Evolutionary conservation across 1,140 invertebrate species (phyloP).

Genomic region (Idris sp.): DNA sequence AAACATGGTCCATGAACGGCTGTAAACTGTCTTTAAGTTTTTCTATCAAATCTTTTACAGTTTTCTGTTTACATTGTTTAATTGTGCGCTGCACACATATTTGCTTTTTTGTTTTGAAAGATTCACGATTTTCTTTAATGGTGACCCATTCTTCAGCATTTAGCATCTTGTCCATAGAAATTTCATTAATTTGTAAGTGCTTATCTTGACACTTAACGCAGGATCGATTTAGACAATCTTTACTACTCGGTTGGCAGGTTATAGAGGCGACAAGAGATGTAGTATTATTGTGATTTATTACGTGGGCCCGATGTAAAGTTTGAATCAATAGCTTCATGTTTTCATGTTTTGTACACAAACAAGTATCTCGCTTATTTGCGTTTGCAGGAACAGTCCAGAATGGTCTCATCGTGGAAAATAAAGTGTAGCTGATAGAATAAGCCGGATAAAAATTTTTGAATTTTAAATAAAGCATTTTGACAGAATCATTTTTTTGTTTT

Average conservation of each 20-base stretch:
- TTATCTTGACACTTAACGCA: conserved; percentile 8
- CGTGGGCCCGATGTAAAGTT: conserved; percentile 12
- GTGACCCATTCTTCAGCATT: conserved; percentile 12
- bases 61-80: conserved; percentile 2
- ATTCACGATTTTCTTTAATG: conserved; percentile 26
- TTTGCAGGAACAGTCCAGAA: conserved; percentile 31
- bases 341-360: conserved; percentile 41
- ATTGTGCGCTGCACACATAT: conserved; percentile 24
- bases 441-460: conserved; percentile 15
- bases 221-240: conserved; percentile 20
- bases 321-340: conserved; percentile 25
- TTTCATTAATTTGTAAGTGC: conserved; percentile 2
- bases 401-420: conserved; percentile 27
- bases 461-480: conserved; percentile 21
- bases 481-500: conserved; percentile 35
- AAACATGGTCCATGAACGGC: conserved; percentile 29
- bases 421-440: conserved; percentile 21
- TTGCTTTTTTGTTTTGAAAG: conserved; percentile 30
- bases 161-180: conserved; percentile 2
- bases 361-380: conserved; percentile 33
- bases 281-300: conserved; percentile 6
- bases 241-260: conserved; percentile 8
- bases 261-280: conserved; percentile 8
- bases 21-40: not conserved
- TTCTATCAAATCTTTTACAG: conserved; percentile 1